A percentile compares a stretch with the other conserved stretches of the same genome.
Conservation (phyloP, 2,888 invertebrate species). For the Lithophane semibrunnea region DNA sequence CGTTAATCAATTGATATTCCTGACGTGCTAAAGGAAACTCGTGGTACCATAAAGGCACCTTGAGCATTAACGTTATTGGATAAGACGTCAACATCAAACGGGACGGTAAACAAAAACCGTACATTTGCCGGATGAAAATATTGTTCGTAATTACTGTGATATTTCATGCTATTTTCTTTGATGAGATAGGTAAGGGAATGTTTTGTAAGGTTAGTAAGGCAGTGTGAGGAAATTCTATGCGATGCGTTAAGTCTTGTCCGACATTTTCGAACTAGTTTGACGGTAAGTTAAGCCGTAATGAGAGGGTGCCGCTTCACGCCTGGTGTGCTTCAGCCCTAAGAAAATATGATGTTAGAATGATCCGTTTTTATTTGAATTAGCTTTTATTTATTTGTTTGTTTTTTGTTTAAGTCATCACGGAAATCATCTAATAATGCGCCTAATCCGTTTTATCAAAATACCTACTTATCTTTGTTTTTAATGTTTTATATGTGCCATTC, state of each 20-base stretch:
- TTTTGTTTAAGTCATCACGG: neutral
- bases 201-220: constrained; percentile 9
- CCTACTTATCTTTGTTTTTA: constrained; percentile 26
- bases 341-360: constrained; percentile 3
- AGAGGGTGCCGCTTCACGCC: neutral
- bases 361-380: neutral
- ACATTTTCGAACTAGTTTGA: constrained; percentile 23
- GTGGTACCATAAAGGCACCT: constrained; percentile 61
- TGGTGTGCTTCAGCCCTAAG: constrained; percentile 13
- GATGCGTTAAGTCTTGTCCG: constrained; percentile 12
- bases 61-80: constrained; percentile 87
- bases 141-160: constrained; percentile 77
- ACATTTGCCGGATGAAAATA: constrained; percentile 78
- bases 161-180: constrained; percentile 70
- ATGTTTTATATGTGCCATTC: neutral
- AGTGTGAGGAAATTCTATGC: neutral
- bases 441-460: constrained; percentile 27
- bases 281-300: neutral
- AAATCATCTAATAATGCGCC: neutral
- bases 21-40: constrained; percentile 66
- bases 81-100: constrained; percentile 87
- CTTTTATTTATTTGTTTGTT: neutral
- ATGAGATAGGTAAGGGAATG: constrained; percentile 42
- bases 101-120: constrained; percentile 81
- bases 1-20: constrained; percentile 70